Conservation (phyloP, 1,140 invertebrate genomes). For the Ganaspis sp. region DNA sequence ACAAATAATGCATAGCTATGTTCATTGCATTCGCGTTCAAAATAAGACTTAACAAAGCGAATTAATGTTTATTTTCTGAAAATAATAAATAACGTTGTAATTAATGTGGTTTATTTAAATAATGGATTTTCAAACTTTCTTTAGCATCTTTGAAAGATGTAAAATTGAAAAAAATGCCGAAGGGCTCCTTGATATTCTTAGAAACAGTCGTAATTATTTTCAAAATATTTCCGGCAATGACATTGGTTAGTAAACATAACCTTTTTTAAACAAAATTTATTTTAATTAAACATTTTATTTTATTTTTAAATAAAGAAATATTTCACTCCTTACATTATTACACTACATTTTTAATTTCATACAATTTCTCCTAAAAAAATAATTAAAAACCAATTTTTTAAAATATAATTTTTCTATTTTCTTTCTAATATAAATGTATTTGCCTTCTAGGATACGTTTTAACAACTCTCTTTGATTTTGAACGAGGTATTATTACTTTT, state of each 20-base stretch:
- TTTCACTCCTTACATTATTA: too few species aligned
- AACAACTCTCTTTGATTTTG: constrained; percentile 50
- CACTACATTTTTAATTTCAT: too few species aligned
- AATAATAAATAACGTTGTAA: too few species aligned
- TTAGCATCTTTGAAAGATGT: constrained; percentile 48
- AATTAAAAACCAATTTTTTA: too few species aligned
- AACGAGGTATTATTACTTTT: constrained; percentile 52
- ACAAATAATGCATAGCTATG: too few species aligned
- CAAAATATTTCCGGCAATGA: constrained; percentile 51
- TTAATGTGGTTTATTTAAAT: not conserved
- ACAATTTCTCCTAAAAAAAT: too few species aligned
- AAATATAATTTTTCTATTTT: too few species aligned
- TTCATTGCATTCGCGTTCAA: too few species aligned
- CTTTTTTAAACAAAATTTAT: constrained; percentile 26
- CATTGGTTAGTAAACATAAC: constrained; percentile 48
- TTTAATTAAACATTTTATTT: too few species aligned
- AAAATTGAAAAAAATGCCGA: constrained; percentile 29
- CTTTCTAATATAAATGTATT: constrained; percentile 27
- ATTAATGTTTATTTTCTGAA: too few species aligned
- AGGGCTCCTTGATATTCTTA: constrained; percentile 46
- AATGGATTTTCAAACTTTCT: constrained; percentile 60
- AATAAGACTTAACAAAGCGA: too few species aligned
- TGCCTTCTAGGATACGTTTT: constrained; percentile 39
- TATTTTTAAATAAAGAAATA: too few species aligned
- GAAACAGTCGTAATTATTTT: constrained; percentile 48